Conservation (phyloP, 1,140 invertebrate genomes). For the Trichonephila clavipes region DNA sequence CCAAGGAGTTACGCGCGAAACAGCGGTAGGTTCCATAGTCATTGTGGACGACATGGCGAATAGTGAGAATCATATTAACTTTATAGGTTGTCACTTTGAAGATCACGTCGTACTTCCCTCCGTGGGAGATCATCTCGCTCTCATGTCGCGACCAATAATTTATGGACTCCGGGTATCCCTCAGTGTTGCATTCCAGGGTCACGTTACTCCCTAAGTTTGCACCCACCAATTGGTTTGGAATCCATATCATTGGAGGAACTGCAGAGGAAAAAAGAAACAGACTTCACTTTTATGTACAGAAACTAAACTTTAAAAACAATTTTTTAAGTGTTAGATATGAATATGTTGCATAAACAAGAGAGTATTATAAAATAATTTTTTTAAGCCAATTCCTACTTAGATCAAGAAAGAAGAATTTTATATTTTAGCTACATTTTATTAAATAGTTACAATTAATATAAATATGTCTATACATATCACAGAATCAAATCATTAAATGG, state of each 20-base stretch:
- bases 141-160: conserved; percentile 79
- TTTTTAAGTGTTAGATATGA: too few species aligned
- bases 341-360: too few species aligned
- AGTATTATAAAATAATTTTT: too few species aligned
- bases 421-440: too few species aligned
- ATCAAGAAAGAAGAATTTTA: too few species aligned
- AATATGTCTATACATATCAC: too few species aligned
- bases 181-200: conserved; percentile 81
- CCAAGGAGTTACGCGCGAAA: conserved; percentile 94
- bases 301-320: too few species aligned
- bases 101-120: conserved; percentile 66
- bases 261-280: neutral
- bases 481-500: too few species aligned
- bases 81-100: conserved; percentile 75
- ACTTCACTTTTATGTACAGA: neutral
- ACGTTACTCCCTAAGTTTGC: conserved; percentile 81
- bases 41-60: conserved; percentile 78
- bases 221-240: conserved; percentile 82
- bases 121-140: conserved; percentile 67
- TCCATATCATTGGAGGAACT: conserved; percentile 82
- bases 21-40: conserved; percentile 94
- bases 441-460: too few species aligned
- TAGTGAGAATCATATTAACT: conserved; percentile 78
- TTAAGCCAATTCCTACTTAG: too few species aligned
- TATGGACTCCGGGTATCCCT: conserved; percentile 78